Percentiles rank a stretch among this genome's conserved stretches.
These are phyloP conservation scores for Trimorus sp. DNA, from an alignment of 2,888 invertebrate genomes.

Conservation along the genomic window DNA sequence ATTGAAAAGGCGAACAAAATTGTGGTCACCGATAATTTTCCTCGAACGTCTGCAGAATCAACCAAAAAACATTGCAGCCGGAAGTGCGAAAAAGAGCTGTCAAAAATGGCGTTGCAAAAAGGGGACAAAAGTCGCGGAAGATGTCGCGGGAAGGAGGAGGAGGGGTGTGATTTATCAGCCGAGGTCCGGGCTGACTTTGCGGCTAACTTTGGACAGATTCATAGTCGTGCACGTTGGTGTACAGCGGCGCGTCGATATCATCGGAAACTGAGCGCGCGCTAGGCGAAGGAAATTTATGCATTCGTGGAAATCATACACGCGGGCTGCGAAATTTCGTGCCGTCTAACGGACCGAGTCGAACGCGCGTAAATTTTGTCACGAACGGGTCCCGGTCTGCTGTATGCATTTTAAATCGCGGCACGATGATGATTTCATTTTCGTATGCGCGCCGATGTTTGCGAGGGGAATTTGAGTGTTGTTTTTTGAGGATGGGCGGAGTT, in stretches of 20 bases:
- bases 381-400: constrained; percentile 1
- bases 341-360: constrained; percentile 38
- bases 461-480: no score
- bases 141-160: constrained; percentile 41
- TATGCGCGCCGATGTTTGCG: background rate
- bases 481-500: no score
- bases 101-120: constrained; percentile 10
- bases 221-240: constrained; percentile 40
- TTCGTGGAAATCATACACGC: constrained; percentile 36
- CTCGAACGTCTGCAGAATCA: no score
- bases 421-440: constrained; percentile 12
- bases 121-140: constrained; percentile 41
- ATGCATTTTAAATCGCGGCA: background rate
- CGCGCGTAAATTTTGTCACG: constrained; percentile 42
- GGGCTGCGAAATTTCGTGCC: constrained; percentile 28
- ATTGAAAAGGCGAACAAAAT: no score
- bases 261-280: constrained; percentile 22
- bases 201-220: constrained; percentile 50
- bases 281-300: constrained; percentile 46
- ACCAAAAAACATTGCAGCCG: no score
- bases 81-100: background rate
- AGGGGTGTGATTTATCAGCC: constrained; percentile 54
- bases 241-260: constrained; percentile 48
- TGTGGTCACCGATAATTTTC: no score
- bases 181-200: constrained; percentile 28